Evolutionary conservation across 2,797 vertebrate genomes (phyloP), one percentile per base, ranked within the genome.

Genomic region (Phrynocephalus vlangalii): DNA sequence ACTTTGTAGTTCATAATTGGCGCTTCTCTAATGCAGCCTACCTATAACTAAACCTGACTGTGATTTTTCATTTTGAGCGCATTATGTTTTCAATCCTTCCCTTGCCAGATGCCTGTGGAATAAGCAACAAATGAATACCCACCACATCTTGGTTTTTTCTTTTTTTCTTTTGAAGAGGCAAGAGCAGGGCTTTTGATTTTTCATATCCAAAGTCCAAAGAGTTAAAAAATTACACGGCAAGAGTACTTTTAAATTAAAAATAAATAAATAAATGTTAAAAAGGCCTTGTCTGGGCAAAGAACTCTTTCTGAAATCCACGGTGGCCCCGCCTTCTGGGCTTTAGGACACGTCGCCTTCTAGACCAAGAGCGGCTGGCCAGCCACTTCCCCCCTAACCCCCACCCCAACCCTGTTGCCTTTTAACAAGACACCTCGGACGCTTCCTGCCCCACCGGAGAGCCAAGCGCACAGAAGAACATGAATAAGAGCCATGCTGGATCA

Each of bases 271-370:
- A 33, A 33, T 33, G 2, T 44, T 44, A 4, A 28, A n/a, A 33
- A 33, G 7, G n/a, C 70, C 20, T 22, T 28, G 8, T n/a, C 15
- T 9, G 72, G 70, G 3, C 24, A 11, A 0, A 20, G 13, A 24
- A n/a, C 10, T 16, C 28, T 52, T 70, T 30, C 10, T 15, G 52
- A 56, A 28, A 48, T 44, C 52, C 28, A 30, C 9, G 20, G 6
- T 11, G 50, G 9, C 33, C 4, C 44, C 3, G 3, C 5, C 28
- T 20, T 1, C 67, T 30, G 44, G 15, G 66, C 52, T 56, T 82
- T 85, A 88, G 87, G 83, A 85, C 87, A 88, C 87, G 87, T 88
- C 48, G n/a, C 24, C 87, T 80, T 73, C 5, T 38, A 2, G 4
- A 5, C 3, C 48, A 18, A 5, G 13, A 15, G 24, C 9, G 13